These are phyloP conservation scores for Babyrousa celebensis DNA, from an alignment of 2,797 vertebrate species.

Conservation along the genomic window DNA sequence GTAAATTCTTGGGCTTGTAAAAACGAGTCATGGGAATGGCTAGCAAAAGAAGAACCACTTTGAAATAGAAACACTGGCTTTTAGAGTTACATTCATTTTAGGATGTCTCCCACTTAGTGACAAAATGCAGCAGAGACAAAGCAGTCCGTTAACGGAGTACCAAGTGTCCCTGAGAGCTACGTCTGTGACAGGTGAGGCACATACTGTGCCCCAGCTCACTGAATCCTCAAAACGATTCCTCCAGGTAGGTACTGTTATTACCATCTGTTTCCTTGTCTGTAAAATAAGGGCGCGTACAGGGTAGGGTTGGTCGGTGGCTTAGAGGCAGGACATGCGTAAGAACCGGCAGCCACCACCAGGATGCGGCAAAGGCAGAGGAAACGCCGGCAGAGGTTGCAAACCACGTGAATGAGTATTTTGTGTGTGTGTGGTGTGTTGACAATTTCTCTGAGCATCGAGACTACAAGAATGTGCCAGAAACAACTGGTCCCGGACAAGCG, in stretches of 20 bases:
- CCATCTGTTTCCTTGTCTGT: neutral
- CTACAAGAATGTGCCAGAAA: neutral
- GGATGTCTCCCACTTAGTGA: conserved; percentile 47
- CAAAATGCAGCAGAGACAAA: neutral
- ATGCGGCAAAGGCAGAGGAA: neutral
- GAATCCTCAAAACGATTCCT: neutral
- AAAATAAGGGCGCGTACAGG: neutral
- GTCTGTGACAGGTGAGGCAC: neutral
- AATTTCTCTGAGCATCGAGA: neutral
- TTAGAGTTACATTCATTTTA: conserved; percentile 26
- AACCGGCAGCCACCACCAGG: neutral
- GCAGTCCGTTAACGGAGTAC: neutral
- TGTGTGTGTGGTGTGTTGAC: neutral
- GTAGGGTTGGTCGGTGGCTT: neutral
- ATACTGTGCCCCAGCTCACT: neutral
- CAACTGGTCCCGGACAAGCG: neutral
- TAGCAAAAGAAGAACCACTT: neutral
- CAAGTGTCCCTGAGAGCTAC: neutral
- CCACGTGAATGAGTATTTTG: neutral
- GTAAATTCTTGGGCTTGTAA: conserved; percentile 9
- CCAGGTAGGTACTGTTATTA: neutral
- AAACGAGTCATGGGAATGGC: neutral
- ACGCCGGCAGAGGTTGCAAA: neutral
- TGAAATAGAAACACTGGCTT: neutral
- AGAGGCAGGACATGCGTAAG: neutral